Conservation (phyloP, 2,113 vertebrate species). For the Neoarius graeffei region DNA sequence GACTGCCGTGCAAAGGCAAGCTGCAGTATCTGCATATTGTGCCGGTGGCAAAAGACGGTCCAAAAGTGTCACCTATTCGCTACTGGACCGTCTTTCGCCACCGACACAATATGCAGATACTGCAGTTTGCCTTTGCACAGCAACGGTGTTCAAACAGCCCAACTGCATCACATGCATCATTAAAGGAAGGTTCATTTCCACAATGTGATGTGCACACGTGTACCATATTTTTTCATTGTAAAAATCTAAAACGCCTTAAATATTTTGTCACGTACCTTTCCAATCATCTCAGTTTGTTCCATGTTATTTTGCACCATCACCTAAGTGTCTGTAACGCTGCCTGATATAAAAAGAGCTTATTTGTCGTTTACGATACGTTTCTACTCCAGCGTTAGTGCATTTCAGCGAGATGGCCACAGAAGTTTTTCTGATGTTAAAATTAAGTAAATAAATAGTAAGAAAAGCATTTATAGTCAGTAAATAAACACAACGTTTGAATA, state of each 20-base stretch:
- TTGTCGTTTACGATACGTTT: neutral
- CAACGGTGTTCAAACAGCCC: neutral
- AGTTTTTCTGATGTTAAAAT: neutral
- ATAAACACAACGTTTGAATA: neutral
- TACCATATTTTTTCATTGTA: too few species aligned
- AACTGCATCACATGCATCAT: neutral
- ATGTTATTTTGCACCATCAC: neutral
- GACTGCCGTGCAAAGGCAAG: too few species aligned
- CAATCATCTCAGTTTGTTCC: neutral
- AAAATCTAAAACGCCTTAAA: too few species aligned
- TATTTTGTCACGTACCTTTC: neutral
- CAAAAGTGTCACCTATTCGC: too few species aligned
- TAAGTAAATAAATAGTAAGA: neutral
- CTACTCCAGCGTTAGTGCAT: neutral
- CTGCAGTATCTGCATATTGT: too few species aligned
- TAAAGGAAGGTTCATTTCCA: neutral
- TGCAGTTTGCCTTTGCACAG: too few species aligned
- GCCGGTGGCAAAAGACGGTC: too few species aligned
- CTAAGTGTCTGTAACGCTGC: neutral
- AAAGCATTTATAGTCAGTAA: neutral
- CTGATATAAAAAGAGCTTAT: neutral
- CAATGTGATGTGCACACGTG: too few species aligned
- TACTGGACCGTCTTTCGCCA: too few species aligned
- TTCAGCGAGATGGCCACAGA: neutral
- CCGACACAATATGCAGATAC: too few species aligned